Evolutionary conservation across 2,113 vertebrate genomes (phyloP), one percentile per base, ranked within the genome.

Genomic region (Tylochromis polylepis): DNA sequence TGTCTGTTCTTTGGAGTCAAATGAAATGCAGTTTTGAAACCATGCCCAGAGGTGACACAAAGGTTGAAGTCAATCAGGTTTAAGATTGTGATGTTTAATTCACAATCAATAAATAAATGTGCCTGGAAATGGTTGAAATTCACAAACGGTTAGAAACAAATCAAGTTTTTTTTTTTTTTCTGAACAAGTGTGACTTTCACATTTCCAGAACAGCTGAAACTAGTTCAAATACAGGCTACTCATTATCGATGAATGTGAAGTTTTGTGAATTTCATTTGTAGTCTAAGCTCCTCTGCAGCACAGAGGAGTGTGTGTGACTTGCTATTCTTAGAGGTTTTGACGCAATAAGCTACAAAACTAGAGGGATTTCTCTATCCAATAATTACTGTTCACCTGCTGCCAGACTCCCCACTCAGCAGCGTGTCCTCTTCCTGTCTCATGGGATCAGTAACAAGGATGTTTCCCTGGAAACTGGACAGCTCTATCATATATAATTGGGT

Each of bases 381-480:
- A 90, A 92, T 92, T 94, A 90, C 81, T 79, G 83, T 89, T 90
- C 83, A 90, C 83, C 82, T 81, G 70, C 90, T 79, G 91, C 85
- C 90, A 93, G 93, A 95, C 94, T 91, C 92, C 75, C 82, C 90
- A 87, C 90, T 91, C 87, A 89, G 93, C 90, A 77, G 88, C 29
- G 15, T 87, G 79, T 94, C 87, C 91, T 85, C 67, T 75, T 87
- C 84, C 85, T 43, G 55, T 89, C 90, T 89, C 72, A n/a, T 84
- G 87, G 89, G 91, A 92, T 91, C 90, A 60, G 88, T 84, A 90
- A 87, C 92, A 91, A 89, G 86, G 91, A 93, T 91, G 95, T 96
- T 93, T 96, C 95, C 94, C 89, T 95, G 94, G 94, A 95, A 96
- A 96, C 95, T 90, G 94, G 92, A 93, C 91, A 87, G 87, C 93